Base-by-base conservation (phyloP, 2,797 vertebrate species). In the Nyctalus aviator region DNA sequence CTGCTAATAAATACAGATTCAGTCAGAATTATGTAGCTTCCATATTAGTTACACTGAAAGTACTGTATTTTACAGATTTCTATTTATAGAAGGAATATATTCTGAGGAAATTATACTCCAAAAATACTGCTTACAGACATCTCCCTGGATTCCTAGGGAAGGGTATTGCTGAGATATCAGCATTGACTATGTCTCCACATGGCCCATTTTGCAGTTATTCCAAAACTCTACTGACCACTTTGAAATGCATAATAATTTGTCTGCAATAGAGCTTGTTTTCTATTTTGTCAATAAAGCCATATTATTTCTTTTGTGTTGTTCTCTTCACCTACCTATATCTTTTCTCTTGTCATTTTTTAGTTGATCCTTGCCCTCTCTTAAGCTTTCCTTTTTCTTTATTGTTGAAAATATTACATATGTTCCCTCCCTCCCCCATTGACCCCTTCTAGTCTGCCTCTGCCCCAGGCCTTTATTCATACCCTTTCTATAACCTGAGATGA, bases 21-120 rank as follows among this genome's bases (percentile, higher is more conserved):
- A 64, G 8, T 35, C 53, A 86, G 35, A 86, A 55, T 11, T 44
- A 55, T 41, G 2, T 77, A 64, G 3, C 15, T 76, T 25, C 41
- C 25, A 25, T 6, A 62, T 10, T 88, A 62, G 44, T 46, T 88
- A 35, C 18, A 84, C 1, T 25, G 62, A 30, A 85, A 84, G 69
- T 20, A n/a, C 20, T 76, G 35, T 68, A 20, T 86, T 73, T 69
- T 37, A 35, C 14, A 53, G 44, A 37, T 64, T 77, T 8, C 10
- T 86, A 69, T 90, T 86, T 90, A 46, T 37, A 59, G 30, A 82
- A 77, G 53, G 8, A 86, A 55, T 77, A 20, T 53, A 81, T 95
- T 76, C 8, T 8, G 69, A 62, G 83, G 62, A 93, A 78, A 69
- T 37, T 86, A 11, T 81, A 53, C 12, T 69, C 68, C 15, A 57